Evolutionary conservation across 2,888 invertebrate species (phyloP).

Genomic region (Rhaphigaster nebulosa): DNA sequence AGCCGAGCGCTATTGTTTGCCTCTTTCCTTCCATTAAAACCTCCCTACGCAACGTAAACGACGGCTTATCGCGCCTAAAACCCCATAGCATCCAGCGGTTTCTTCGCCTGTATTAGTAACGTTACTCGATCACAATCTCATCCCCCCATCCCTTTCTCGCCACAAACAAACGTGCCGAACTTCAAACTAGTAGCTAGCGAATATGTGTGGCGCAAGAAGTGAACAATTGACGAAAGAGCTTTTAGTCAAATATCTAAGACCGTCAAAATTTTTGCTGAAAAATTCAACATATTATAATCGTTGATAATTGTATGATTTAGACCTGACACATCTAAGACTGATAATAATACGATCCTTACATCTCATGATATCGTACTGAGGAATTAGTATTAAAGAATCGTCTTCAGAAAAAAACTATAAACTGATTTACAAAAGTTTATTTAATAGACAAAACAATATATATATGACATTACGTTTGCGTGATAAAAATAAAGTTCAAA

Average conservation of each 20-base stretch:
- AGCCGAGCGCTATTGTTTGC: neutral
- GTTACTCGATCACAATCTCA: neutral
- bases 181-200: neutral
- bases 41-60: constrained; percentile 18
- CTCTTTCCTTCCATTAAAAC: constrained; percentile 45
- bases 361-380: too few relatives aligned
- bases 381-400: too few relatives aligned
- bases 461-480: too few relatives aligned
- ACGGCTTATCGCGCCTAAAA: constrained; percentile 39
- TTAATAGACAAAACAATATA: too few relatives aligned
- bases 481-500: too few relatives aligned
- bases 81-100: neutral
- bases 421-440: too few relatives aligned
- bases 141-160: neutral
- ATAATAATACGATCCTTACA: too few relatives aligned
- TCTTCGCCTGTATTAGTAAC: neutral
- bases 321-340: too few relatives aligned
- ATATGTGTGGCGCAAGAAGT: neutral
- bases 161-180: neutral
- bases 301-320: too few relatives aligned
- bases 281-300: too few relatives aligned
- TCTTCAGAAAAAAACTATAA: too few relatives aligned
- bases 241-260: neutral
- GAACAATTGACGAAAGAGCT: neutral
- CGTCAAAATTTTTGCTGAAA: neutral